Base-by-base conservation (phyloP, 2,888 invertebrate genomes). In the Ariolimax columbianus region DNA sequence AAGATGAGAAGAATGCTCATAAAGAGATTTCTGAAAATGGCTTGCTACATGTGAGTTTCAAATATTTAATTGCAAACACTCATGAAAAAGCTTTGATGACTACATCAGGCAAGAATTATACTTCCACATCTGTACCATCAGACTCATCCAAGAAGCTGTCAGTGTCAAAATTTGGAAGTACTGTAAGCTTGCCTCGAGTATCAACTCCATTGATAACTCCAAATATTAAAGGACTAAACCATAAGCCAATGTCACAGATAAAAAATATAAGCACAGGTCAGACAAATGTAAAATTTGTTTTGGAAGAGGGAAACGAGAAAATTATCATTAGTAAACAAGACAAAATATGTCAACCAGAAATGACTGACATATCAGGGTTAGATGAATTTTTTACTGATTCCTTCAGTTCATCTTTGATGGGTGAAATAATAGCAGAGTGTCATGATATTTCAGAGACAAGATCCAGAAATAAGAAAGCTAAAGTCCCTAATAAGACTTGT, bases 391-490 rank as follows among this genome's bases (percentile, higher is more conserved):
- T 90, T 80, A 86, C 86, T 68, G 91, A 91, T 86, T 91, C 92
- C 23, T 84, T 91, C n/a, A 91, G 91, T n/a, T 82, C 90, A 47
- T 91, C 92, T 33, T 89, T 92, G 89, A 86, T 92, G 75, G 91
- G 91, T 70, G 88, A 89, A 66, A 88, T 90, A 26, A 77, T 91
- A 40, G 88, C 86, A 51, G 88, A 87, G 38, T 83, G 82, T 85
- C 82, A 85, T 19, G 11, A 30, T 63, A 40, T 73, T 19, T n/a
- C 68, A 23, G 68, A 68, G 14, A 40, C 43, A 68, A 47, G 47
- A 38, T 33, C 30, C 38, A 23, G 30, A 11, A 40, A 26, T 40
- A 68, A 59, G 30, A n/a, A 81, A 30, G 68, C 19, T 17, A 33
- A 66, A 17, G 3, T 9, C 6, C 1, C 19, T 11, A 17, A 70